Evolutionary conservation across 2,888 invertebrate species (phyloP), one percentile per base, ranked within the genome.

Genomic region (Cantharis rufa): DNA sequence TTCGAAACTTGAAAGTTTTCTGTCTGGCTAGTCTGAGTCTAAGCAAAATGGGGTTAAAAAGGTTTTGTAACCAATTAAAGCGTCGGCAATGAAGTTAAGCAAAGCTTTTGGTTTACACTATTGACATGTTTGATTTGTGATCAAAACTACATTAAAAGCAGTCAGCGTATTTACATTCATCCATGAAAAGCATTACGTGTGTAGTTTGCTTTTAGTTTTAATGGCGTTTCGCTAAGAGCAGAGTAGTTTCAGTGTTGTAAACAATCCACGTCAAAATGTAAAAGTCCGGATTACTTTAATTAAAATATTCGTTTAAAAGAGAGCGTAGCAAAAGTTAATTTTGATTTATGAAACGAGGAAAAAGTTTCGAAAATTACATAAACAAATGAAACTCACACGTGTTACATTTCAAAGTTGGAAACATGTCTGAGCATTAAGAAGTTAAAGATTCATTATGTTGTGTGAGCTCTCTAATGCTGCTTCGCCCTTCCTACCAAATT

Each of bases 361-460:
- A 64, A 21, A 18, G 21, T 64, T 64, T 63, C 0, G 13, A 16
- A 15, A 64, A 64, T 21, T 21, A 64, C 16, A 21, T 21, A 64
- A 64, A 64, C 21, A 21, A 64, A 64, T 64, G 15, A 13, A 64
- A 64, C 15, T 7, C 64, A 21, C 21, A 64, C 64, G 64, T 64
- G 18, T 16, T 64, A 64, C 64, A 10, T 64, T 15, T 64, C 15
- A 62, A 16, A 64, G 18, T 64, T 13, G 16, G 18, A 18, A 64
- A 64, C 64, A 64, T 64, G 11, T 64, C 64, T 18, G 21, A 64
- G 13, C 64, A 64, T 64, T 64, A 64, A 64, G 64, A 64, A 64
- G 64, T 64, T 64, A 21, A 64, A 64, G 64, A 64, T 64, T 64
- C 64, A 64, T 64, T 64, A 64, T 64, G 64, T 64, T 10, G 64